Percentiles rank a stretch among this genome's conserved stretches.
Evolutionary conservation across 2,888 invertebrate genomes (phyloP).

Genomic region (Halictus quadricinctus): DNA sequence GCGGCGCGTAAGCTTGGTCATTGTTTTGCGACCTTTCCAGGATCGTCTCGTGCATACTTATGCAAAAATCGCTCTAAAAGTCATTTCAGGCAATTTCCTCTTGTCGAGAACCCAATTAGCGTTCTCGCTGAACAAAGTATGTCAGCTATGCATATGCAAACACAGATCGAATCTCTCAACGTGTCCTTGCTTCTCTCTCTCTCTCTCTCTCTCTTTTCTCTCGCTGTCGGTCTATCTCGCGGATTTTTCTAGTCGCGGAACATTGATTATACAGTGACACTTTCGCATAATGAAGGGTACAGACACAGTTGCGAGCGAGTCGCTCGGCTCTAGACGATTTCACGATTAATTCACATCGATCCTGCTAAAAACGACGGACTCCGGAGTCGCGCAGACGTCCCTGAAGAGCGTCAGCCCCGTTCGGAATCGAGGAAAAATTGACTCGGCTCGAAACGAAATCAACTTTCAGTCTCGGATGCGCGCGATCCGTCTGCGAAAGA

Average conservation of each 20-base stretch:
- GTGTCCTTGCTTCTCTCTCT: neutral
- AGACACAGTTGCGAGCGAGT: slow-evolving; percentile 23
- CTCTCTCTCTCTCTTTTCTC: neutral
- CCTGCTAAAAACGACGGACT: slow-evolving; percentile 21
- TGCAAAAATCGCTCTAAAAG: slow-evolving; percentile 44
- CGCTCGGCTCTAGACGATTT: slow-evolving; percentile 21
- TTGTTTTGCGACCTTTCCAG: slow-evolving; percentile 11
- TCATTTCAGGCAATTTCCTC: neutral
- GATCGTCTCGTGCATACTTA: slow-evolving; percentile 33
- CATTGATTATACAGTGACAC: slow-evolving; percentile 28
- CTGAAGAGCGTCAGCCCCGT: neutral
- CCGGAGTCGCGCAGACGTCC: slow-evolving; percentile 33
- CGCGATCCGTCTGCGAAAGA: neutral
- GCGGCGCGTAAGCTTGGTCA: slow-evolving; percentile 27
- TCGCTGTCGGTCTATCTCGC: neutral
- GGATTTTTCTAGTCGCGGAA: slow-evolving; percentile 1
- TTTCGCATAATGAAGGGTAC: slow-evolving; percentile 25
- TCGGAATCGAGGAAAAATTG: neutral
- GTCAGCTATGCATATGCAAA: slow-evolving; percentile 1
- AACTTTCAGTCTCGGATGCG: neutral
- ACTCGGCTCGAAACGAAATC: neutral
- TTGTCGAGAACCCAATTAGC: neutral
- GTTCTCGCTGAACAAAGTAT: neutral
- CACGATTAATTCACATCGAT: slow-evolving; percentile 24
- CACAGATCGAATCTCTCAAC: neutral